Conservation (phyloP, 2,888 invertebrate genomes). For the Cheilosia variabilis region DNA sequence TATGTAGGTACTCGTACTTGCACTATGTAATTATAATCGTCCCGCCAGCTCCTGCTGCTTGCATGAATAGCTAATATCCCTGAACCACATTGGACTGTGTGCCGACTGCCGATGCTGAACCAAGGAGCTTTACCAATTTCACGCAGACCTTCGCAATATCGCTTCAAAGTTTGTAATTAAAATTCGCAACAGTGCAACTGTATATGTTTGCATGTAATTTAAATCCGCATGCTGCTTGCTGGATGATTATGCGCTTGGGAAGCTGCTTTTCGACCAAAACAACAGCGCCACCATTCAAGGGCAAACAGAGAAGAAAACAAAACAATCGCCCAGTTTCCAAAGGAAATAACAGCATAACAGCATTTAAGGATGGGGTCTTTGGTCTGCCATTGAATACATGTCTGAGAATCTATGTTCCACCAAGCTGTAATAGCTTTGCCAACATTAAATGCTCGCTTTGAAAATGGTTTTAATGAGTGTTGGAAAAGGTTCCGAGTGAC, state of each 20-base stretch:
- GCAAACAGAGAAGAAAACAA: not conserved
- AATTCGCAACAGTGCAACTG: conserved; percentile 69
- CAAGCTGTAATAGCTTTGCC: conserved; percentile 17
- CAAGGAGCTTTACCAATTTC: conserved; percentile 30
- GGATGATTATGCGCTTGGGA: not conserved
- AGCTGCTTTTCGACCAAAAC: conserved; percentile 11
- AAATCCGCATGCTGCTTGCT: conserved; percentile 38
- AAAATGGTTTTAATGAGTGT: not conserved
- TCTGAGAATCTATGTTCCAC: not conserved
- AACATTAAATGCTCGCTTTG: conserved; percentile 5
- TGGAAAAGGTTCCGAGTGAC: too few species aligned
- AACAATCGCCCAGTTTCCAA: not conserved
- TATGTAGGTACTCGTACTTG: not conserved
- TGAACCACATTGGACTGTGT: conserved; percentile 44
- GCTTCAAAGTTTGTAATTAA: conserved; percentile 66
- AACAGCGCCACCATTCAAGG: not conserved
- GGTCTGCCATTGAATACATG: conserved; percentile 32
- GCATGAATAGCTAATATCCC: conserved; percentile 69
- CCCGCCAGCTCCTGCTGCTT: conserved; percentile 48
- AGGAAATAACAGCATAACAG: too few species aligned
- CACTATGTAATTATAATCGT: conserved; percentile 23
- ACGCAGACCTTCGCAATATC: conserved; percentile 60
- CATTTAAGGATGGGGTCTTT: conserved; percentile 9
- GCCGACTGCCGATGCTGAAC: conserved; percentile 4
- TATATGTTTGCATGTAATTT: conserved; percentile 62